Conservation (phyloP, 2,797 vertebrate species). For the Enteromius fasciolatus region DNA sequence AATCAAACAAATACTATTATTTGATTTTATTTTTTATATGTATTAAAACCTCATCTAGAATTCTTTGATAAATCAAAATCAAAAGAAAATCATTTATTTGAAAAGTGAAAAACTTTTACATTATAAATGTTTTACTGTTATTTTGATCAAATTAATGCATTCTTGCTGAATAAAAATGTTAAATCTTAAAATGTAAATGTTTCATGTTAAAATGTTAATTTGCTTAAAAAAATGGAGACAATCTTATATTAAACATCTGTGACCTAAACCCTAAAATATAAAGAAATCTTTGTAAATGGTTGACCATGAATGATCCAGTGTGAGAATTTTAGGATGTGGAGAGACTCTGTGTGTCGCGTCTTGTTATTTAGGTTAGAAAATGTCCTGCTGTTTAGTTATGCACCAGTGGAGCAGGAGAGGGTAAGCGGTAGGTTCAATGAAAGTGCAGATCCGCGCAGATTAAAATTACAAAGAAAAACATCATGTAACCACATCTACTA, state of each 20-base stretch:
- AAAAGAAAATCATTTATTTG: neutral
- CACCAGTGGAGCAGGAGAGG: slow-evolving; percentile 39
- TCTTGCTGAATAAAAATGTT: neutral
- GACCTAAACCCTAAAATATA: neutral
- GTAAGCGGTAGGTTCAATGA: neutral
- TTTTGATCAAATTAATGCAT: neutral
- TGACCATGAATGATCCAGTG: neutral
- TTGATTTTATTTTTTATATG: too few relatives aligned
- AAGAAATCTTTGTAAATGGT: neutral
- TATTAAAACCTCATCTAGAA: too few relatives aligned
- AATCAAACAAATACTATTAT: too few relatives aligned
- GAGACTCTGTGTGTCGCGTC: slow-evolving; percentile 19
- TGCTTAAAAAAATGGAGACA: neutral
- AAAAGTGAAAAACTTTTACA: neutral
- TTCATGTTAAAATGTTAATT: too few relatives aligned
- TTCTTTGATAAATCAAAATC: too few relatives aligned
- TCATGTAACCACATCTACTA: slow-evolving; percentile 7
- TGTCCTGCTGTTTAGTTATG: slow-evolving; percentile 44
- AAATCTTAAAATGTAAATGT: neutral
- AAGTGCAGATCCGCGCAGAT: slow-evolving; percentile 31
- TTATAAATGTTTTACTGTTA: neutral
- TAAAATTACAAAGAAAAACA: slow-evolving; percentile 26
- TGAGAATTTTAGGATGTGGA: neutral
- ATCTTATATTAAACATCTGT: neutral
- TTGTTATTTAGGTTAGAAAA: slow-evolving; percentile 29